These are phyloP conservation scores for Formica aserva DNA, from an alignment of 2,888 invertebrate genomes.

Conservation along the genomic window DNA sequence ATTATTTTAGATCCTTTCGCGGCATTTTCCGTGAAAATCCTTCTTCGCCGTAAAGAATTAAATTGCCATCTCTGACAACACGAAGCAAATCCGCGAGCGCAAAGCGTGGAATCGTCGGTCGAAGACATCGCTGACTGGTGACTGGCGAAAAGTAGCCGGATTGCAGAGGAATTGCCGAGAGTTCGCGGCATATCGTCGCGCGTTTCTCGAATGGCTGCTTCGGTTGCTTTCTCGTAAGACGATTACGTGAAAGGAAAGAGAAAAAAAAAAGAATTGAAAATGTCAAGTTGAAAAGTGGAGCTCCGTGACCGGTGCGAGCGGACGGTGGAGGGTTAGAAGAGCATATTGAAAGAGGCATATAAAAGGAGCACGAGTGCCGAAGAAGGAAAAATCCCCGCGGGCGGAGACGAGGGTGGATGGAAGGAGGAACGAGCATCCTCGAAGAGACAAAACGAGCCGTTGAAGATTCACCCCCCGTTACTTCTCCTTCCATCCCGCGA, in stretches of 20 bases:
- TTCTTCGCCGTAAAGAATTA: not conserved
- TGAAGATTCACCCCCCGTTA: constrained; percentile 51
- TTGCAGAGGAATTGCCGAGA: constrained; percentile 4
- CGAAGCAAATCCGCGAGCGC: constrained; percentile 12
- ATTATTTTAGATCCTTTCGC: not conserved
- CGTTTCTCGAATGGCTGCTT: constrained; percentile 58
- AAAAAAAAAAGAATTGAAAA: constrained; percentile 79
- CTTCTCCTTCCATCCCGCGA: constrained; percentile 39
- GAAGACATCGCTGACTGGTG: not conserved
- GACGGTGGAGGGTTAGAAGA: constrained; percentile 56
- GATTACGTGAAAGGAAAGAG: constrained; percentile 76
- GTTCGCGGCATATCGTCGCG: constrained; percentile 43
- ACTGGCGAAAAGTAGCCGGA: constrained; percentile 30
- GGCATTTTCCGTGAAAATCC: not conserved
- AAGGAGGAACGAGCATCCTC: constrained; percentile 57
- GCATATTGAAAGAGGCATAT: constrained; percentile 80
- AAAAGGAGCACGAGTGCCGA: constrained; percentile 59
- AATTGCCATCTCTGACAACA: constrained; percentile 7
- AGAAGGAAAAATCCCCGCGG: constrained; percentile 60
- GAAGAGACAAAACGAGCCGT: constrained; percentile 75
- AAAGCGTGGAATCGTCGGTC: constrained; percentile 34
- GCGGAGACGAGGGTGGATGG: constrained; percentile 47
- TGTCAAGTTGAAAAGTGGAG: constrained; percentile 82
- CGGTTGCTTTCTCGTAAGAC: constrained; percentile 74
- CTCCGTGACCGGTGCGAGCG: constrained; percentile 66